A percentile compares a stretch with the other conserved stretches of the same genome.
Evolutionary conservation across 2,113 vertebrate species (phyloP).

Genomic region (Morone chrysops): DNA sequence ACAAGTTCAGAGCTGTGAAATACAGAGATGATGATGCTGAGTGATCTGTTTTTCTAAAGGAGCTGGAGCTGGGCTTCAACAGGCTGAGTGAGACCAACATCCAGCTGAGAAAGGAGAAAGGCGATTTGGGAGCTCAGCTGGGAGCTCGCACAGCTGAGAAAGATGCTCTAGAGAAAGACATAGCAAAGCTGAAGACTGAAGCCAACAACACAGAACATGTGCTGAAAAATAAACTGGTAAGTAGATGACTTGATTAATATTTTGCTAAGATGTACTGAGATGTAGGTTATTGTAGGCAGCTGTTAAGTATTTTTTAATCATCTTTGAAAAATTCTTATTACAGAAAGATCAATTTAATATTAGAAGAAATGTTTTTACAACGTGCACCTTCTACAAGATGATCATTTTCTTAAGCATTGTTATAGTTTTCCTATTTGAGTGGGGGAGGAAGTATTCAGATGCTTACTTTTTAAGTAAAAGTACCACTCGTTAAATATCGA

Average conservation of each 20-base stretch:
- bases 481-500: not conserved
- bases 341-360: not conserved
- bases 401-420: constrained; percentile 18
- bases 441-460: not conserved
- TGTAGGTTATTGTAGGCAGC: not conserved
- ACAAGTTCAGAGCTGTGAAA: not conserved
- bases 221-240: constrained; percentile 63
- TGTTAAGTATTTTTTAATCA: not conserved
- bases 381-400: not conserved
- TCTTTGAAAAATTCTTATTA: not conserved
- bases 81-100: constrained; percentile 71
- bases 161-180: constrained; percentile 63
- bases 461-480: not conserved
- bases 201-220: constrained; percentile 50
- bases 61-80: constrained; percentile 81
- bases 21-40: constrained; percentile 1
- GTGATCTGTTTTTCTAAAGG: constrained; percentile 66
- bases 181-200: constrained; percentile 58
- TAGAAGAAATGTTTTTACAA: not conserved
- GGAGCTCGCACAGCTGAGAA: constrained; percentile 72
- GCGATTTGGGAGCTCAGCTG: constrained; percentile 80
- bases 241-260: constrained; percentile 18
- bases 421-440: constrained; percentile 1
- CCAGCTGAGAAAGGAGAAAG: constrained; percentile 69
- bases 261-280: no score